Evolutionary conservation across 2,888 invertebrate species (phyloP).

Genomic region (Nemoura dubitans): DNA sequence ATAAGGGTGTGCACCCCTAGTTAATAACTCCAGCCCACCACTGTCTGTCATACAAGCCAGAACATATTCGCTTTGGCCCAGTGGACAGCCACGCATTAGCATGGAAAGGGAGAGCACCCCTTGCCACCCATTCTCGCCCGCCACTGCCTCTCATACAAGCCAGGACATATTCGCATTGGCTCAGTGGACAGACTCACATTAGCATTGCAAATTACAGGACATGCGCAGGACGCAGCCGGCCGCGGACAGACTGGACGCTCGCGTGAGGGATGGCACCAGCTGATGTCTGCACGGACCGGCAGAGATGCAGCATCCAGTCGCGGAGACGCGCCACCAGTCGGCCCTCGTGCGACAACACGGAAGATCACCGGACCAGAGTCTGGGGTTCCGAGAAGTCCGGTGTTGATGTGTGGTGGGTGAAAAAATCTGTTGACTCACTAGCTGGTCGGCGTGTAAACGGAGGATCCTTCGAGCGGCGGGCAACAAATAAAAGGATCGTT

Average conservation of each 20-base stretch:
- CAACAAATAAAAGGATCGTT: no score
- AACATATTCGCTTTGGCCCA: no score
- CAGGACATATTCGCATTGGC: background rate
- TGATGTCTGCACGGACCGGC: background rate
- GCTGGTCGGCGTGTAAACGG: background rate
- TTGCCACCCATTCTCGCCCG: no score
- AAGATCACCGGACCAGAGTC: background rate
- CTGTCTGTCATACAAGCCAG: background rate
- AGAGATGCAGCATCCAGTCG: background rate
- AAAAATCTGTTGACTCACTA: background rate
- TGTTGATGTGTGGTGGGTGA: no score
- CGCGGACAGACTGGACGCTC: no score
- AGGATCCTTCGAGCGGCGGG: no score
- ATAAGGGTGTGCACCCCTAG: no score
- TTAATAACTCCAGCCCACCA: no score
- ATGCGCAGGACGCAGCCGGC: background rate
- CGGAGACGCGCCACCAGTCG: background rate
- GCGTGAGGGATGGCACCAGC: constrained; percentile 16
- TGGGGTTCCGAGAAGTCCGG: background rate
- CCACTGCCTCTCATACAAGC: background rate
- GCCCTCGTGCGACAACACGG: background rate
- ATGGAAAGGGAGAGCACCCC: background rate
- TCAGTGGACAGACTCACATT: constrained; percentile 2
- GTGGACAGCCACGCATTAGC: constrained; percentile 28
- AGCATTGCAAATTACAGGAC: constrained; percentile 35